A percentile compares a stretch with the other conserved stretches of the same genome.
These are phyloP conservation scores for Cenopis cana DNA, from an alignment of 2,888 invertebrate genomes.

Conservation along the genomic window DNA sequence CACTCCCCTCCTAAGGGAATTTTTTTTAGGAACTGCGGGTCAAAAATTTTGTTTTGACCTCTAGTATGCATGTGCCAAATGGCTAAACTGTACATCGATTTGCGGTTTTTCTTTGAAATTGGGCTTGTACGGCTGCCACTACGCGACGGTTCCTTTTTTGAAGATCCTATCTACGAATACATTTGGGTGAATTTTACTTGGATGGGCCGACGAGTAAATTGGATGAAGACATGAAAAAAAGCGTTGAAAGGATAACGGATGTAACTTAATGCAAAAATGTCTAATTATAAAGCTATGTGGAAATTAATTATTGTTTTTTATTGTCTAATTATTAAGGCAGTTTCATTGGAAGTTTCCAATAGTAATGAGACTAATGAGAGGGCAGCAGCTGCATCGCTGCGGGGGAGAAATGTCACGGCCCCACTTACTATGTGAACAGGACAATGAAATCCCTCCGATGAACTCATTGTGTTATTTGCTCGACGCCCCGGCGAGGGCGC, in stretches of 20 bases:
- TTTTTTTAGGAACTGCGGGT: too few species aligned
- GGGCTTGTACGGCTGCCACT: too few species aligned
- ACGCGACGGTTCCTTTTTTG: neutral
- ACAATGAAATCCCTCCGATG: slow-evolving; percentile 63
- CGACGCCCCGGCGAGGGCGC: slow-evolving; percentile 48
- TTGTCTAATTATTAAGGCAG: slow-evolving; percentile 54
- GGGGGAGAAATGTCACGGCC: slow-evolving; percentile 71
- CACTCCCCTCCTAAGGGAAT: too few species aligned
- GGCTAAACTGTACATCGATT: too few species aligned
- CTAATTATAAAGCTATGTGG: slow-evolving; percentile 47
- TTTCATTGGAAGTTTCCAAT: slow-evolving; percentile 58
- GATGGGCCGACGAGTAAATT: neutral
- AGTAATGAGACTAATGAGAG: slow-evolving; percentile 60
- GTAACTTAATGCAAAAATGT: slow-evolving; percentile 7
- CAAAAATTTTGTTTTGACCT: too few species aligned
- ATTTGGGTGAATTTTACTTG: neutral
- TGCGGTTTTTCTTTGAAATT: too few species aligned
- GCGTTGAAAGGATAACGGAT: slow-evolving; percentile 2
- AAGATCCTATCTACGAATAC: neutral
- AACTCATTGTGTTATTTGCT: slow-evolving; percentile 60
- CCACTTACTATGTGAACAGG: slow-evolving; percentile 55
- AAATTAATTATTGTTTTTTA: slow-evolving; percentile 47
- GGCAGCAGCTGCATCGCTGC: slow-evolving; percentile 69
- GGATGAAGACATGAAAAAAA: neutral
- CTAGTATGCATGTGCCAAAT: too few species aligned